A percentile compares a stretch with the other conserved stretches of the same genome.
Conservation (phyloP, 2,888 invertebrate species). For the Erpobdella octoculata region DNA sequence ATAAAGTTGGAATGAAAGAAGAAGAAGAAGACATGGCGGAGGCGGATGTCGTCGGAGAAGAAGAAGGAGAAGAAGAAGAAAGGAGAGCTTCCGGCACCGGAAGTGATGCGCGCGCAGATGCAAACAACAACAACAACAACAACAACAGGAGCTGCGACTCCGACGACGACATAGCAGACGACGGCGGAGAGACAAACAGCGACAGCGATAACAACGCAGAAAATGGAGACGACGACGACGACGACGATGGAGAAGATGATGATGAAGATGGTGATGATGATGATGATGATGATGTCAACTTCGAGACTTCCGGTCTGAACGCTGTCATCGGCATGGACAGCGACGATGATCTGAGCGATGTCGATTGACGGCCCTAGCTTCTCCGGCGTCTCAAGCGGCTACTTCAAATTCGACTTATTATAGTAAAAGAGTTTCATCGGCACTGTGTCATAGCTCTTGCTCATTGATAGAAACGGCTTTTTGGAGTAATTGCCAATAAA, state of each 20-base stretch:
- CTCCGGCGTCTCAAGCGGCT: too few relatives aligned
- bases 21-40: not conserved
- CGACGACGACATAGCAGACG: conserved; percentile 2
- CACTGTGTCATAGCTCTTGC: too few relatives aligned
- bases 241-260: conserved; percentile 14
- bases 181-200: conserved; percentile 8
- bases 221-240: conserved; percentile 21
- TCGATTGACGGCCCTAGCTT: too few relatives aligned
- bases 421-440: too few relatives aligned
- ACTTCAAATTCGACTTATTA: too few relatives aligned
- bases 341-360: too few relatives aligned
- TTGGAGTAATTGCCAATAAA: too few relatives aligned
- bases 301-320: not conserved
- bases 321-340: not conserved
- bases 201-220: conserved; percentile 26
- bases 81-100: not conserved
- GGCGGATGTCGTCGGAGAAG: not conserved
- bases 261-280: conserved; percentile 7
- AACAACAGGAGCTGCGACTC: not conserved
- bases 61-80: not conserved
- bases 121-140: not conserved
- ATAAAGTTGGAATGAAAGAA: not conserved
- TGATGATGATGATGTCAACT: not conserved
- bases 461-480: too few relatives aligned
- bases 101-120: not conserved